Evolutionary conservation across 2,888 invertebrate species (phyloP).

Genomic region (Stenchaetothrips biformis): DNA sequence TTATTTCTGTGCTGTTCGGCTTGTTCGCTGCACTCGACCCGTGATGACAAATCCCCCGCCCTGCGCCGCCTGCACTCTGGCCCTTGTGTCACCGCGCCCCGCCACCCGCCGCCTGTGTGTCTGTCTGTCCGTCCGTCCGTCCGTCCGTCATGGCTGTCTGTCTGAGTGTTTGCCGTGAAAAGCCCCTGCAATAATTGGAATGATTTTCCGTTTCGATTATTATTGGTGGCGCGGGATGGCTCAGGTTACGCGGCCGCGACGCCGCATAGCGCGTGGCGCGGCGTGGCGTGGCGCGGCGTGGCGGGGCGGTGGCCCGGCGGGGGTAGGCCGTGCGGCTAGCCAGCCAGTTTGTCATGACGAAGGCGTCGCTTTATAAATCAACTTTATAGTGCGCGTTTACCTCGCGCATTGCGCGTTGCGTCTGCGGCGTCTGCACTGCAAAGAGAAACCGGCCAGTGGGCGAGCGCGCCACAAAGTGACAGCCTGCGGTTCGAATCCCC

Average conservation of each 20-base stretch:
- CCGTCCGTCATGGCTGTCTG: background rate
- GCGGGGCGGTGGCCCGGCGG: background rate
- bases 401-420: background rate
- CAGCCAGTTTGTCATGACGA: background rate
- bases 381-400: background rate
- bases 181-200: background rate
- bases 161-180: background rate
- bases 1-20: constrained; percentile 23
- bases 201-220: background rate
- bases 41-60: constrained; percentile 20
- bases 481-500: no score
- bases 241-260: no score
- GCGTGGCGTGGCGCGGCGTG: background rate
- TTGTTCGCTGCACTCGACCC: constrained; percentile 18
- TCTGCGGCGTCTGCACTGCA: background rate
- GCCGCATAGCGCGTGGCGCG: no score
- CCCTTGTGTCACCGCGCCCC: background rate
- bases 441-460: no score
- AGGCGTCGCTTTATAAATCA: background rate
- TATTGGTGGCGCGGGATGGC: background rate
- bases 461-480: no score
- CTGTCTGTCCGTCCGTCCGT: background rate
- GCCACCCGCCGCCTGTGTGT: background rate
- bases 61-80: background rate
- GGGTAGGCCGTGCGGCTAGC: background rate